phyloP scores from a whole-genome alignment of 2,113 vertebrate species.

The Carettochelys insculpta region DNA sequence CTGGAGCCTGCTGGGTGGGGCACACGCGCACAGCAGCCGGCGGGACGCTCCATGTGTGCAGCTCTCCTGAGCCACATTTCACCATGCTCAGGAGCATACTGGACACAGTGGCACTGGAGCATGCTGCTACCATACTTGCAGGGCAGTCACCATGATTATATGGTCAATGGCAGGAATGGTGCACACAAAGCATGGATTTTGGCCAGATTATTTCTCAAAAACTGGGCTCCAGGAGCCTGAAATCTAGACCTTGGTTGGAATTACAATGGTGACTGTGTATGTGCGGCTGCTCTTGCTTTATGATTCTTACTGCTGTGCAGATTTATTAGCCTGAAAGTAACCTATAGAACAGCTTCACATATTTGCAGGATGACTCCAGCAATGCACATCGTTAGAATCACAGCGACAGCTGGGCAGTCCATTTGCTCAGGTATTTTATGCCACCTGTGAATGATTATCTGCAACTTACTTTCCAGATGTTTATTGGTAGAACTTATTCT shows the following conservation, averaged over 20 bases:
- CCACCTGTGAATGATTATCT: constrained; percentile 54
- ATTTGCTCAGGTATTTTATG: constrained; percentile 55
- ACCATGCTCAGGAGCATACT: too few relatives aligned
- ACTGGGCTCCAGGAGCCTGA: neutral
- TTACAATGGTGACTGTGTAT: neutral
- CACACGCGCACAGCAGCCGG: too few relatives aligned
- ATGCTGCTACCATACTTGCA: neutral
- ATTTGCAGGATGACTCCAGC: constrained; percentile 11
- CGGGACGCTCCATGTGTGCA: too few relatives aligned
- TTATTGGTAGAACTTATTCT: constrained; percentile 16
- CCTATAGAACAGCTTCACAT: neutral
- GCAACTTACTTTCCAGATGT: constrained; percentile 60
- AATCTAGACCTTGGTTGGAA: neutral
- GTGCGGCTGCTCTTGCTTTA: neutral
- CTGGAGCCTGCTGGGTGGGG: too few relatives aligned
- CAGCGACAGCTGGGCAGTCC: constrained; percentile 40
- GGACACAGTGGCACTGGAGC: too few relatives aligned
- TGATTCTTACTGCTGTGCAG: neutral
- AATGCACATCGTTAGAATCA: neutral
- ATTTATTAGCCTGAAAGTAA: neutral
- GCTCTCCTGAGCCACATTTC: too few relatives aligned
- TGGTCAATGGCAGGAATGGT: neutral
- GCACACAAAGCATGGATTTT: accelerated
- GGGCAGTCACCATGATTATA: neutral
- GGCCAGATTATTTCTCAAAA: neutral